Evolutionary conservation across 2,113 vertebrate species (phyloP), one percentile per base, ranked within the genome.

Genomic region (Ciconia maguari): DNA sequence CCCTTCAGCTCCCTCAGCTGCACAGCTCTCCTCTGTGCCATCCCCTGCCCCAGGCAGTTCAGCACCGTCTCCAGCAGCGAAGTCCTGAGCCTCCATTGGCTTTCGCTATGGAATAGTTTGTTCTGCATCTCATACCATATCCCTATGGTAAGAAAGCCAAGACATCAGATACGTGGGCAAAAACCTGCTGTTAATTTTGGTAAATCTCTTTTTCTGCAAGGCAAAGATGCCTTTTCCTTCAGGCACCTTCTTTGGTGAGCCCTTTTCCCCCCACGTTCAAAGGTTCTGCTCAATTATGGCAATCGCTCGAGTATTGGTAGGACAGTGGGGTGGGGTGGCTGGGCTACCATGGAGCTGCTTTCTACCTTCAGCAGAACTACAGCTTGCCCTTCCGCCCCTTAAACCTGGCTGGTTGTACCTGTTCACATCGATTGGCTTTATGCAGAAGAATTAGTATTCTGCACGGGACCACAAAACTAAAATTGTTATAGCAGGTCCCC

Each of bases 401-500:
- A 57, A 66, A 42, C 34, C 22, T 20, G 54, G 13, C 4, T 42
- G 41, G 57, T 51, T 78, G 49, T 61, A 77, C 83, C 91, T 94
- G 64, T 68, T 93, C n/a, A 69, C 75, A 51, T 19, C 87, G 86
- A 48, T 51, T 27, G 89, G 18, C n/a, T 69, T 66, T 34, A 68
- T 44, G 89, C 74, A 49, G 90, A 87, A 72, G 79, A 89, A 15
- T 94, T 87, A 74, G 66, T n/a, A 68, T 96, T 94, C 77, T 84
- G 66, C 46, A 58, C 58, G 79, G 92, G 88, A 85, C 83, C 68
- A 74, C 68, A 46, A 83, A 36, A 13, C 36, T 29, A 22, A 20
- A 38, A 26, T 54, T 34, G 41, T 36, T 41, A 20, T 9, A 72
- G 61, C 32, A 21, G 38, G 30, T 81, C 55, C 61, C 34, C 34